Base-by-base conservation (phyloP, 2,113 vertebrate species). In the Charadrius vociferus region DNA sequence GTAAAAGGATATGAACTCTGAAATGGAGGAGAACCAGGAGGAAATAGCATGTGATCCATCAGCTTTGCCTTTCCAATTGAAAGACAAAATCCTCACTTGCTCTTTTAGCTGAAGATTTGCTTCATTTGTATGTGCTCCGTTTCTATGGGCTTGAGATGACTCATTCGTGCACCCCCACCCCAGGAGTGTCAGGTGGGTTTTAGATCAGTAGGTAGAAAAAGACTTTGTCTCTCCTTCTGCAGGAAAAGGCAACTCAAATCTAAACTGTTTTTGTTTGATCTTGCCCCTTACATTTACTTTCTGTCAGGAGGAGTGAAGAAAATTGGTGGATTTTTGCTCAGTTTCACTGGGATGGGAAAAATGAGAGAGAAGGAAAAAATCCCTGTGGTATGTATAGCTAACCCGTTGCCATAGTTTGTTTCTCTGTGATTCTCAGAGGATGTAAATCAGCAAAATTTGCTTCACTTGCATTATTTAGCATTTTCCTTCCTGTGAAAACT, bases 91-190 rank as follows among this genome's bases (percentile, higher is more conserved):
- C 36, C 50, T 49, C 6, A 16, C 5, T 6, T 81, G 9, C 3
- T 24, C 10, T 52, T 80, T 73, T 45, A 66, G 19, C 30, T 52
- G 27, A 70, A 81, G 24, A 14, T 67, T 53, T 84, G 3, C 17
- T 81, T 52, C 3, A 6, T 67, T 39, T 52, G 5, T 29, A 52
- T 7, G 18, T 53, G 22, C 21, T 90, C 19, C 10, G 6, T 50
- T 86, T 95, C 26, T 71, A 11, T 4, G 39, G 22, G 20, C 26
- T 21, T 50, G 32, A 75, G 50, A 32, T 22, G 21, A 23, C 6
- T 52, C 22, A 41, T 66, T 66, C 0, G 0, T 13, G 23, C 26
- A 47, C 1, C 1, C 6, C 45, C 23, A 7, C 5, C 36, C 21
- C 8, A 23, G 34, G 27, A 58, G 10, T 12, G 6, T n/a, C 78